Percentiles rank a stretch among this genome's conserved stretches.
phyloP scores from a whole-genome alignment of 2,113 vertebrate species.

The Candoia aspera region DNA sequence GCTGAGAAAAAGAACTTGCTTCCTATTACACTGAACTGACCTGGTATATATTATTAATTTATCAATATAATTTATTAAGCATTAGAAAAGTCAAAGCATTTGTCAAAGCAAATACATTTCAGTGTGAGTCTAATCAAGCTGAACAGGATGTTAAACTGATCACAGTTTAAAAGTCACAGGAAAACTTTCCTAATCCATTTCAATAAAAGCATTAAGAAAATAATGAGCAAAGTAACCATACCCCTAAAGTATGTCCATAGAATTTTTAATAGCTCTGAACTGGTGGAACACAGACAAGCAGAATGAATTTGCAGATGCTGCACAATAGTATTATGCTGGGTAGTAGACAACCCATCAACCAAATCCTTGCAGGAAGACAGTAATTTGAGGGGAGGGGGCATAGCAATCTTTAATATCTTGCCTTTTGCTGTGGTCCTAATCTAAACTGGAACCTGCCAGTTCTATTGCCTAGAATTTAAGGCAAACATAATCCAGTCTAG shows the following conservation, averaged over 20 bases:
- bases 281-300: neutral
- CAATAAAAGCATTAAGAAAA: neutral
- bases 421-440: neutral
- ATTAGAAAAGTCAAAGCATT: neutral
- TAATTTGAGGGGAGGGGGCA: neutral
- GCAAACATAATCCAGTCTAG: neutral
- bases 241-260: too few species aligned
- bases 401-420: neutral
- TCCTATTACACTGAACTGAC: neutral
- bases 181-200: neutral
- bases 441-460: neutral
- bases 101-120: neutral
- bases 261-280: neutral
- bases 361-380: neutral
- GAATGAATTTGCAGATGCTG: neutral
- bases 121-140: neutral
- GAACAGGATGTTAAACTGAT: neutral
- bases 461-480: neutral
- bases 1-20: neutral
- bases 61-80: neutral
- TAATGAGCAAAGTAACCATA: neutral
- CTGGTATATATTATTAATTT: neutral
- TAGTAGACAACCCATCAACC: too few species aligned
- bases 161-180: neutral
- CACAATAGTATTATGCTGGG: neutral